These are phyloP conservation scores for Drosophila mettleri DNA, from an alignment of 2,888 invertebrate species.

Conservation along the genomic window DNA sequence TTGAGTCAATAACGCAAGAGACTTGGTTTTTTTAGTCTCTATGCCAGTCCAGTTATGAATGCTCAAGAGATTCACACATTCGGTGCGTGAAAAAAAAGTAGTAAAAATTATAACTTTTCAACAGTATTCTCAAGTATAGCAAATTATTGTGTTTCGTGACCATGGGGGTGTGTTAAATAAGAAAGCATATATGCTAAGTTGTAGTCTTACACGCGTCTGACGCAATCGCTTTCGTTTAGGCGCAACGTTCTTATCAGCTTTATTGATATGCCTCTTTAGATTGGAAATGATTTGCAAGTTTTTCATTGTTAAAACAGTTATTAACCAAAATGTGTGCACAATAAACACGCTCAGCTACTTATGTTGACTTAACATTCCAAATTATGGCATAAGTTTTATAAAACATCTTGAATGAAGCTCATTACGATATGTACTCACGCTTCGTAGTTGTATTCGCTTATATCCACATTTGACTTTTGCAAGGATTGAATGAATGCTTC, in stretches of 20 bases:
- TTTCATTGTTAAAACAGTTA: neutral
- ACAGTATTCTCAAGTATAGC: too few relatives aligned
- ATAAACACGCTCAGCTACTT: neutral
- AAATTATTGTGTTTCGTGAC: too few relatives aligned
- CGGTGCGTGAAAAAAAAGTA: too few relatives aligned
- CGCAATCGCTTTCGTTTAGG: neutral
- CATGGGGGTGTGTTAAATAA: neutral
- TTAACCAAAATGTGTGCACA: neutral
- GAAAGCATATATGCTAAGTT: neutral
- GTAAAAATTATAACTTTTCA: too few relatives aligned
- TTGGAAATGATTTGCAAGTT: neutral
- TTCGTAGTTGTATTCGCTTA: slow-evolving; percentile 84
- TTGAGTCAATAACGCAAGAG: neutral
- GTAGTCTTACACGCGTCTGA: neutral
- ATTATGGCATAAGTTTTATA: neutral
- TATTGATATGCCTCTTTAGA: neutral
- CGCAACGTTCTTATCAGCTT: neutral
- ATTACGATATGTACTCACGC: slow-evolving; percentile 71
- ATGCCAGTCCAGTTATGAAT: too few relatives aligned
- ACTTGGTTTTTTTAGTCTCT: neutral
- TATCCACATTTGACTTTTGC: slow-evolving; percentile 82
- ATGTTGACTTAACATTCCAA: neutral
- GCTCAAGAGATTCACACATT: too few relatives aligned
- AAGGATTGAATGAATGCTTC: slow-evolving; percentile 85
- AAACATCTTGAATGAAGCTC: neutral